These are phyloP conservation scores for Aythya baeri DNA, from an alignment of 2,113 vertebrate species.

Conservation along the genomic window DNA sequence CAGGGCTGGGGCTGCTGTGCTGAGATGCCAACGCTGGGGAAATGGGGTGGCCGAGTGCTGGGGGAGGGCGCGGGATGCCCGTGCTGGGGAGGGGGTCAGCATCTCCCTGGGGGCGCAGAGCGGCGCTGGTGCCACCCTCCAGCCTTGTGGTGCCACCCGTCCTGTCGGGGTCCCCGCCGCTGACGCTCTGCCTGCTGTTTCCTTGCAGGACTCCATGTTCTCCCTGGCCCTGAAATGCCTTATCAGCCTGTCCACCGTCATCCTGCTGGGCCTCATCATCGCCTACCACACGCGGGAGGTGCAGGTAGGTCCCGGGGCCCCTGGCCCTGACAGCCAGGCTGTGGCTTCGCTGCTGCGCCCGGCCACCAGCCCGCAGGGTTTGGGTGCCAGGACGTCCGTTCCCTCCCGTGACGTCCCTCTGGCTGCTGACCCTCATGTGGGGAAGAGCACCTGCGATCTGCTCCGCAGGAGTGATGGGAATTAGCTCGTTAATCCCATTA, in stretches of 20 bases:
- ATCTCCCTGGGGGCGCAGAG: not conserved
- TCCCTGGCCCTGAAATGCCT: conserved; percentile 87
- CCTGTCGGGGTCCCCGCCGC: not conserved
- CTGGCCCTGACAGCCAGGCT: not conserved
- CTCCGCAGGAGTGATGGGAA: not conserved
- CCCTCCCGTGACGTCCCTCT: not conserved
- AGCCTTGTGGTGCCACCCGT: fast-evolving
- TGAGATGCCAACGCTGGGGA: not conserved
- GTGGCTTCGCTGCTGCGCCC: not conserved
- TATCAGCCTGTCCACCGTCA: conserved; percentile 84
- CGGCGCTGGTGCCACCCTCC: fast-evolving
- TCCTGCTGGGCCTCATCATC: conserved; percentile 83
- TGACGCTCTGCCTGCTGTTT: not conserved
- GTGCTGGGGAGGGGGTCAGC: not conserved
- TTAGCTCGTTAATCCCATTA: not conserved
- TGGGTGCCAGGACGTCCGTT: not conserved
- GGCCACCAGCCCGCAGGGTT: not conserved
- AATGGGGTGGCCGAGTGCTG: not conserved
- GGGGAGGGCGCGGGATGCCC: fast-evolving
- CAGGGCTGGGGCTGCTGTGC: not conserved
- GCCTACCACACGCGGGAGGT: conserved; percentile 85
- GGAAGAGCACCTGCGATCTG: not conserved
- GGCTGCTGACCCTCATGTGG: no score
- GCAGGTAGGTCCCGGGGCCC: conserved; percentile 72
- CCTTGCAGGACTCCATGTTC: conserved; percentile 84